Evolutionary conservation across 37 sponge, comb jelly and placozoan species (phyloP).

Genomic region (Geodia barretti): DNA sequence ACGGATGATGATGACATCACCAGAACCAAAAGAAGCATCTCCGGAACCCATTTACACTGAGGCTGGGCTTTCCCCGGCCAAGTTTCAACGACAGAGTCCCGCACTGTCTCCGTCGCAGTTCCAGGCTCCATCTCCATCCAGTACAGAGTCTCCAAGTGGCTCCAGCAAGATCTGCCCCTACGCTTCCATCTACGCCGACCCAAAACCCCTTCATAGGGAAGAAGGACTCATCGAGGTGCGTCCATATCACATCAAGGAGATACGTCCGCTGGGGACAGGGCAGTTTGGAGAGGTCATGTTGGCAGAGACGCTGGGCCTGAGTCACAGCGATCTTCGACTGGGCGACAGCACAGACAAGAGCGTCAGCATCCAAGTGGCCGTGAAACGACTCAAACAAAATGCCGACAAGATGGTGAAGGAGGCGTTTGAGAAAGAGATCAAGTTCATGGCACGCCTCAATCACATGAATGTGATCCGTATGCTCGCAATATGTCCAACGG

Average conservation of each 20-base stretch:
- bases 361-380: constrained; percentile 54
- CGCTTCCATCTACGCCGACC: constrained; percentile 49
- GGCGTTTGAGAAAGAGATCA: constrained; percentile 85
- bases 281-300: constrained; percentile 80
- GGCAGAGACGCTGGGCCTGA: constrained; percentile 67
- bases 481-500: constrained; percentile 67
- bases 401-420: constrained; percentile 48
- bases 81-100: neutral
- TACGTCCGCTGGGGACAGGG: constrained; percentile 47
- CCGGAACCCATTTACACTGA: constrained; percentile 23
- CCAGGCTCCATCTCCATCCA: too few relatives aligned
- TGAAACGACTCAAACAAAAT: constrained; percentile 70
- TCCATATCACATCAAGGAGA: constrained; percentile 26
- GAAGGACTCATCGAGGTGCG: constrained; percentile 47
- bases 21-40: too few relatives aligned
- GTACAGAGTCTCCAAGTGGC: neutral
- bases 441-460: constrained; percentile 82
- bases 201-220: constrained; percentile 41
- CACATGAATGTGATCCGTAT: constrained; percentile 76
- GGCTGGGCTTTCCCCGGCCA: constrained; percentile 9
- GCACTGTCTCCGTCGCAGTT: neutral
- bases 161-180: constrained; percentile 1
- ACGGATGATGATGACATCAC: too few relatives aligned
- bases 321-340: constrained; percentile 60
- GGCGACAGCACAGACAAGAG: constrained; percentile 37